Base-by-base conservation (phyloP, 1,140 invertebrate species). In the Bombus pascuorum region DNA sequence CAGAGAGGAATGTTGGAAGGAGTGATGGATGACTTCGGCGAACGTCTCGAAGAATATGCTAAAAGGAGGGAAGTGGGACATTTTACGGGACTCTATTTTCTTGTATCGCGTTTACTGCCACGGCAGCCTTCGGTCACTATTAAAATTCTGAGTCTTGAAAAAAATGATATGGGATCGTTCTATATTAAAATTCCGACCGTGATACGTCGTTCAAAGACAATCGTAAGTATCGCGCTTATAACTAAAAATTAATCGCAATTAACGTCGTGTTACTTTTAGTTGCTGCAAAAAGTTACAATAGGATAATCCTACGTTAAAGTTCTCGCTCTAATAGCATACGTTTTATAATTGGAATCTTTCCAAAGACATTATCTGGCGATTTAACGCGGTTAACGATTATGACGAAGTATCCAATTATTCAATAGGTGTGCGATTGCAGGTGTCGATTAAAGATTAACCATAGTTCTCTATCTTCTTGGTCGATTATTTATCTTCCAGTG, bases 51-150 rank as follows among this genome's bases (percentile, higher is more conserved):
- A 13, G 59, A 53, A 65, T 78, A 78, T n/a, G 62, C 37, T 78
- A 65, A 78, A 78, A 78, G 59, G 75, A 78, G 75, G 57, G 8
- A 78, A 78, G 59, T 78, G 59, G 75, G 62, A 78, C 75, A 62
- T 65, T 77, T 77, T 77, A 77, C 75, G 75, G 57, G 28, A 77
- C 18, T 42, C 28, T 65, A 44, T 78, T 78, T 65, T 78, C 59
- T 65, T 32, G 37, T 59, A 59, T 34, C 32, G 1, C 32, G 32
- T 42, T 18, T 9, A 12, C 6, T 2, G 57, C n/a, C 57, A 78
- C 15, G 1, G 25, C 0, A 66, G 15, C 0, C 15, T 66, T 66
- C 15, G 34, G 13, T 32, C 15, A 32, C n/a, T 66, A 8, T 18
- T 66, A 32, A 66, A 66, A 18, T 66, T 66, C 15, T 9, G 15